Conservation (phyloP, 2,888 invertebrate species). For the Aporophyla lueneburgensis region DNA sequence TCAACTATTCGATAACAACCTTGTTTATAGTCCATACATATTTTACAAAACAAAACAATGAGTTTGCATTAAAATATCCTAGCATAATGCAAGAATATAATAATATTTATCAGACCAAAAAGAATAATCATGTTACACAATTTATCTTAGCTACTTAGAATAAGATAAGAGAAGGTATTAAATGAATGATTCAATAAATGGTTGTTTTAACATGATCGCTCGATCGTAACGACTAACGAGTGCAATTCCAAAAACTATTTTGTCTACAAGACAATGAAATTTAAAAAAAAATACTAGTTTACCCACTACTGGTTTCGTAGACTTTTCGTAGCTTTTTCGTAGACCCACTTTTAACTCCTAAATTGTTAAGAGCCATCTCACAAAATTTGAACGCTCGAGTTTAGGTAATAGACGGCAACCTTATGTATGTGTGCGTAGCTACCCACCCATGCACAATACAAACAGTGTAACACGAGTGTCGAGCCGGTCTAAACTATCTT, state of each 20-base stretch:
- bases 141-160: not conserved
- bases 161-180: not conserved
- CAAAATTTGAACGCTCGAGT: too few relatives aligned
- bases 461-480: too few relatives aligned
- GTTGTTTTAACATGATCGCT: not conserved
- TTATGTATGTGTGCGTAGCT: too few relatives aligned
- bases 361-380: not conserved
- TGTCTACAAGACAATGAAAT: not conserved
- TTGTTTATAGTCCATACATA: not conserved
- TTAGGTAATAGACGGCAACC: too few relatives aligned
- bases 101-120: too few relatives aligned
- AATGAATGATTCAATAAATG: conserved; percentile 4
- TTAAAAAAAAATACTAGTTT: not conserved
- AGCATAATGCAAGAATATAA: not conserved
- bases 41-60: conserved; percentile 10
- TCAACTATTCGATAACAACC: conserved; percentile 16
- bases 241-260: not conserved
- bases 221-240: too few relatives aligned
- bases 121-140: too few relatives aligned
- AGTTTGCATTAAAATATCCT: conserved; percentile 11
- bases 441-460: too few relatives aligned
- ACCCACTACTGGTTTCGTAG: not conserved
- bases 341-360: not conserved
- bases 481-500: too few relatives aligned
- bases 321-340: conserved; percentile 3